Evolutionary conservation across 1,140 invertebrate species (phyloP).

Genomic region (Neotoxoptera formosana): DNA sequence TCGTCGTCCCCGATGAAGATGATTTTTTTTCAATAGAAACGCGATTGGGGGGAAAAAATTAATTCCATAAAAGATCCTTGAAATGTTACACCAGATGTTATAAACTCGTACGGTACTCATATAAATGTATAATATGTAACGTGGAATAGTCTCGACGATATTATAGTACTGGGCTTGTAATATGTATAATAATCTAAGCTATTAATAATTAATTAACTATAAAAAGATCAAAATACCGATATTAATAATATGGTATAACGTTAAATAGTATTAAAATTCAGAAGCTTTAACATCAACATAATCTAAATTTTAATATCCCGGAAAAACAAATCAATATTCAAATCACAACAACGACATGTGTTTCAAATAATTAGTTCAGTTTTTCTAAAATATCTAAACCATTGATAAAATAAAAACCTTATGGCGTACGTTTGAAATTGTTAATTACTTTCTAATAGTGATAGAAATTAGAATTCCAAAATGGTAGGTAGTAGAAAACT

Average conservation of each 20-base stretch:
- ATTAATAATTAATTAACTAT: background rate
- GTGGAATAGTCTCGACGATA: background rate
- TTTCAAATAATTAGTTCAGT: background rate
- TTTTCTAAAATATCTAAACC: background rate
- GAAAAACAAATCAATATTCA: background rate
- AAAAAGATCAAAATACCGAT: too few species aligned
- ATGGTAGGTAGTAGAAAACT: too few species aligned
- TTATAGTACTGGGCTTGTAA: background rate
- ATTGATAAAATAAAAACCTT: background rate
- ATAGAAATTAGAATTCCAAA: too few species aligned
- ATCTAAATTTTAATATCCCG: background rate
- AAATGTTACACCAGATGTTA: conserved; percentile 5
- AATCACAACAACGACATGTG: background rate
- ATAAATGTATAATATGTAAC: too few species aligned
- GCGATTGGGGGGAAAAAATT: too few species aligned
- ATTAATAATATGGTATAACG: background rate
- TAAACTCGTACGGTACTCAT: background rate
- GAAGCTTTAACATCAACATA: background rate
- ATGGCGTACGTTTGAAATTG: background rate
- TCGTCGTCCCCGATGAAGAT: background rate
- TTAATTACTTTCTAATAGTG: background rate
- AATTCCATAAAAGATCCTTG: background rate
- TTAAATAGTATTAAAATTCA: background rate
- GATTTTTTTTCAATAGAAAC: background rate
- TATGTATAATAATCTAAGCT: background rate